Base-by-base conservation (phyloP, 2,797 vertebrate species). In the Halcyon leucocephala region DNA sequence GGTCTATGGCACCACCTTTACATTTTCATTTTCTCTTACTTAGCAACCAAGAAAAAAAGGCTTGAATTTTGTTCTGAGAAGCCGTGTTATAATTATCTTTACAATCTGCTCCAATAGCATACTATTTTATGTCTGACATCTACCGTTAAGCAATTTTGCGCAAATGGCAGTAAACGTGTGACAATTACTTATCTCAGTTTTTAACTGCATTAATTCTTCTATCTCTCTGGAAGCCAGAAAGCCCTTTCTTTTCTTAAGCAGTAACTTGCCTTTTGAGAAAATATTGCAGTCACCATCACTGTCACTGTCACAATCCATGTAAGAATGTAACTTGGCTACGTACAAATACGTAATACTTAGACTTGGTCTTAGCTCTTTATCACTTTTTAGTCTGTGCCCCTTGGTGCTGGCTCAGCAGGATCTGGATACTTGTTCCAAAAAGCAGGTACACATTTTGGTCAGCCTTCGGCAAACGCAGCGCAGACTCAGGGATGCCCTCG, bases 21-120 rank as follows among this genome's bases (percentile, higher is more conserved):
- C 41, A 28, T 78, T 93, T 84, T 80, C 51, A 10, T 31, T 69
- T 83, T 65, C 67, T 46, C 46, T 78, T 84, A 65, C 91, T 69
- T 87, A 70, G 89, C 62, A 92, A 91, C 25, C 2, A 42, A 42
- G 48, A 49, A 29, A 57, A 42, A 62, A 57, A 14, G 2, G 4
- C 14, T 55, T 62, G 46, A 86, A 51, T 82, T 82, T 76, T 80
- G 55, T 89, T 89, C 74, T 35, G 44, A 87, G 82, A 66, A 76
- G 28, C 57, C 37, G 57, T 55, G 33, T 79, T 93, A 57, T 79
- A 84, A 86, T 95, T 96, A 83, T 71, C 80, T 82, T 74, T 76
- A 71, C 73, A 83, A 28, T 82, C 86, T 95, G 66, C 66, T 96
- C 57, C 90, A 65, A 8, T 65, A 81, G 41, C 83, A 20, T 16